Evolutionary conservation across 2,888 invertebrate genomes (phyloP), one percentile per base, ranked within the genome.

Genomic region (Hyppa rectilinea): DNA sequence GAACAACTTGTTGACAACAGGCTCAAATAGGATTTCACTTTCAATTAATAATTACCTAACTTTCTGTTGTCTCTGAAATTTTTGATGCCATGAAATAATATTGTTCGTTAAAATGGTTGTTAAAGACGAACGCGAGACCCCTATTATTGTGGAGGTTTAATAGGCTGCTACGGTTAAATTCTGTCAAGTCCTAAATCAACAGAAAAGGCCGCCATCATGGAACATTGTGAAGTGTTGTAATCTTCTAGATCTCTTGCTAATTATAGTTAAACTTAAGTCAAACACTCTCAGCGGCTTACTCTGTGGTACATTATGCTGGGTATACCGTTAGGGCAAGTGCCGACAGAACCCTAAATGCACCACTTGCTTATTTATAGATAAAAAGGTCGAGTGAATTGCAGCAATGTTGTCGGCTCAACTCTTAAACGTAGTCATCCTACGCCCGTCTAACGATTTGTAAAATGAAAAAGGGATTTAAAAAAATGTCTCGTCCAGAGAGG

Each of bases 171-270:
- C 78, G 85, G 87, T 89, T 92, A 92, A 93, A 92, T 91, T 92
- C 88, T 89, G 88, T 88, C 89, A 90, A 90, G 91, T 93, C 95
- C 95, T 95, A 95, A 94, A 90, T 92, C 92, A 94, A 95, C 95
- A 94, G 79, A 80, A 85, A 86, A 87, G 87, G 87, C 86, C 88
- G 86, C 88, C 87, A 87, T 90, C 87, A 88, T 87, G 87, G 88
- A 88, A 87, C 90, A 86, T 83, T 88, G 87, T 87, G 88, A 90
- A 91, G 92, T 92, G 92, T 90, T 88, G 91, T 95, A 93, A 95
- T 94, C 94, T 94, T 91, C 86, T 84, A 92, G 92, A 94, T 93
- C 92, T 92, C 91, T 90, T 86, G 88, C 91, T 92, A 94, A 94
- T 93, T 94, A 91, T 91, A 92, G 92, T 93, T 92, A 90, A 92